A percentile compares a stretch with the other conserved stretches of the same genome.
phyloP scores from a whole-genome alignment of 2,888 invertebrate genomes.

The Cremastinae sp. region DNA sequence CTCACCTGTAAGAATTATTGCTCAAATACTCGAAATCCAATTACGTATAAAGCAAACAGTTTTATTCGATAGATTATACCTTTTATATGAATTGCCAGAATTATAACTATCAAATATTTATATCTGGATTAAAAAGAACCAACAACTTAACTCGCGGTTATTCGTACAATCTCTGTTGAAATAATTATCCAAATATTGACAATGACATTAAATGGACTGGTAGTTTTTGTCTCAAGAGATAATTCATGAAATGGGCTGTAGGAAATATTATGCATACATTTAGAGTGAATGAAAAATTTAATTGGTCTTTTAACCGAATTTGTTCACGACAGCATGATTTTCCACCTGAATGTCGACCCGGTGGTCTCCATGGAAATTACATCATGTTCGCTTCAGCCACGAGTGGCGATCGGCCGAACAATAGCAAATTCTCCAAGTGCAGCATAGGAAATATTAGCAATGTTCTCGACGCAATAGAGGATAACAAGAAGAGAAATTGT shows the following conservation, averaged over 20 bases:
- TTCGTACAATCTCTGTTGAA: too few species aligned
- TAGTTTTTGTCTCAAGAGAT: too few species aligned
- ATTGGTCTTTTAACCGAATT: conserved; percentile 24
- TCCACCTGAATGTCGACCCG: conserved; percentile 94
- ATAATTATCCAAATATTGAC: too few species aligned
- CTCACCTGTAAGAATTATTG: conserved; percentile 89
- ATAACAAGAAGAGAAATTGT: conserved; percentile 95
- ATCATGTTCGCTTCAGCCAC: conserved; percentile 99
- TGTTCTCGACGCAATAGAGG: conserved; percentile 95
- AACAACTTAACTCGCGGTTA: too few species aligned
- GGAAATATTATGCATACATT: too few species aligned
- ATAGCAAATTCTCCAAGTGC: conserved; percentile 97
- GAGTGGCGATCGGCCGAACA: conserved; percentile 98
- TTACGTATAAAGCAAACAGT: too few species aligned
- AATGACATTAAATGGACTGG: too few species aligned
- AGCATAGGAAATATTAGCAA: conserved; percentile 97
- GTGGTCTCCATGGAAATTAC: conserved; percentile 96
- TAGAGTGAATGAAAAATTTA: conserved; percentile 2
- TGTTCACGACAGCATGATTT: conserved; percentile 91
- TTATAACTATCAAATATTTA: too few species aligned
- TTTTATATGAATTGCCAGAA: background rate
- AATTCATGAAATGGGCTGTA: too few species aligned
- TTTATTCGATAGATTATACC: background rate
- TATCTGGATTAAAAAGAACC: too few species aligned
- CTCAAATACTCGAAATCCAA: background rate